phyloP scores from a whole-genome alignment of 2,797 vertebrate genomes.

The Tarsius wallacei region DNA sequence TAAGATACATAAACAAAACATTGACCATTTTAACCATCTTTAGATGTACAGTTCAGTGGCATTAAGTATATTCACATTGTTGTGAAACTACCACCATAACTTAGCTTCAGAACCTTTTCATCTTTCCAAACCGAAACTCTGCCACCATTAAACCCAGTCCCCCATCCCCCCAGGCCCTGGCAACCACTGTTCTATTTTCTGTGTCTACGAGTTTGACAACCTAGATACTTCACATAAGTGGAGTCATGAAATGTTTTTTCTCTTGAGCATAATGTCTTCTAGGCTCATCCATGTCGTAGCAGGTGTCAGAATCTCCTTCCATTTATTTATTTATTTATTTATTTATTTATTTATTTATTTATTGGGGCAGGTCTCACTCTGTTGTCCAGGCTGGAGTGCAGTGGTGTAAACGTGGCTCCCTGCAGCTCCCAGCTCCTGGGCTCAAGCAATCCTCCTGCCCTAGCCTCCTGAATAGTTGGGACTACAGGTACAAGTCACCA shows the following conservation, averaged over 20 bases:
- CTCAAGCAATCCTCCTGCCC: too few species aligned
- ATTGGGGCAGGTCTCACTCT: too few species aligned
- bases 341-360: too few species aligned
- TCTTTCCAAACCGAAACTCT: neutral
- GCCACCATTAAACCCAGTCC: neutral
- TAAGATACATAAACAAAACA: neutral
- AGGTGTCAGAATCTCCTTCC: neutral
- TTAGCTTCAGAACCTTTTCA: constrained; percentile 10
- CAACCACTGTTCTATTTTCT: neutral
- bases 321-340: too few species aligned
- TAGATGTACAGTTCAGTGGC: neutral
- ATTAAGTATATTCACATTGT: neutral
- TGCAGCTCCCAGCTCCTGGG: too few species aligned
- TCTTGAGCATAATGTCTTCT: neutral
- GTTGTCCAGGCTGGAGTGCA: too few species aligned
- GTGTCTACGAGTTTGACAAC: neutral
- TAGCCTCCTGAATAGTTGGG: too few species aligned
- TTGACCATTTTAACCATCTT: neutral
- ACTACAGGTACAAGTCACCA: too few species aligned
- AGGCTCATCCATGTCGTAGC: neutral
- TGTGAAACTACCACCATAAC: too few species aligned
- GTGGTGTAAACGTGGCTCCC: too few species aligned
- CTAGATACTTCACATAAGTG: neutral
- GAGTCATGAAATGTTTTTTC: neutral
- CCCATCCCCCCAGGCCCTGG: neutral